Evolutionary conservation across 2,888 invertebrate genomes (phyloP), one percentile per base, ranked within the genome.

Genomic region (Drosophila rubida): DNA sequence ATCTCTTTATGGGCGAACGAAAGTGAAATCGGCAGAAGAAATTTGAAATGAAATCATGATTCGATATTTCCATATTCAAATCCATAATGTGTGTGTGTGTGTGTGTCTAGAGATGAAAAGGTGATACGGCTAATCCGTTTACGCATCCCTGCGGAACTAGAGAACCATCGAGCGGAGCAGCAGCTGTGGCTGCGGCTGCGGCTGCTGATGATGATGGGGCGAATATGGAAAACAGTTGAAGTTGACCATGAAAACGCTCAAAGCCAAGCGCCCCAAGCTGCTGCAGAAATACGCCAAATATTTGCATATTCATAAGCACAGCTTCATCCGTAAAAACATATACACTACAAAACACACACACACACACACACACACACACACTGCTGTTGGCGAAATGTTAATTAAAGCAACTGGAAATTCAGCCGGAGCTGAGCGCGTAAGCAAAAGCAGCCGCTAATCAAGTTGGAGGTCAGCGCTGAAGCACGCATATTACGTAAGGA

Each of bases 381-480:
- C 35, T 58, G 58, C 55, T 59, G 75, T 30, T 70, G 73, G 74
- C 76, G 22, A 78, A 84, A 76, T 76, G 76, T 71, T 87, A 84
- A 88, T 88, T 84, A 84, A 75, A 65, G 57, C 61, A 67, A 72
- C 68, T 68, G 68, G 71, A 86, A 72, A 69, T 59, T 59, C 54
- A 61, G 57, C 54, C 44, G 58, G 49, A 50, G 84, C 63, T 70
- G 51, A 60, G 67, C 62, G 45, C 57, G 54, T 42, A 49, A 66
- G 65, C 54, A 58, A 63, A 64, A 61, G 73, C 65, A 59, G 74
- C 57, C 70, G 78, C 78, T 78, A 77, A 83, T 88, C 88, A 88
- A 83, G 87, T 88, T 83, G 83, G 83, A 88, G 83, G 88, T 83
- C 83, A 83, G 63, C 69, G 50, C 39, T 57, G 69, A 63, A 63